Evolutionary conservation across 2,888 invertebrate genomes (phyloP).

Genomic region (Hypsopygia costalis): DNA sequence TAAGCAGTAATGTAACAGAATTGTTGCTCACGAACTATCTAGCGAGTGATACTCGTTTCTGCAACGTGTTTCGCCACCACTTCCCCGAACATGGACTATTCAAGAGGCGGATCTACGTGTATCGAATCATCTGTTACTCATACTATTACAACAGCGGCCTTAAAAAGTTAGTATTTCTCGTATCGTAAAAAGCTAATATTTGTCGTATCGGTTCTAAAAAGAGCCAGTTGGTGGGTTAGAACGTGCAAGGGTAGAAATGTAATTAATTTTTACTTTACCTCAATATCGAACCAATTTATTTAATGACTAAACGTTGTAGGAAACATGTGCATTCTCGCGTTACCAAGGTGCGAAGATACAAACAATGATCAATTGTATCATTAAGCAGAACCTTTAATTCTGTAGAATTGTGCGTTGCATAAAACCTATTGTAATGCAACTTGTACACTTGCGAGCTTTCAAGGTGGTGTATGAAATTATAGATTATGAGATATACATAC

Average conservation of each 20-base stretch:
- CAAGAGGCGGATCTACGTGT: conserved; percentile 47
- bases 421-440: conserved; percentile 35
- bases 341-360: conserved; percentile 36
- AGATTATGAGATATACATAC: conserved; percentile 1
- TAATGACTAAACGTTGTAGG: conserved; percentile 4
- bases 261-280: conserved; percentile 1
- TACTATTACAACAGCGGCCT: conserved; percentile 37
- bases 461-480: conserved; percentile 6
- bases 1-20: too few species aligned
- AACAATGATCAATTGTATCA: conserved; percentile 26
- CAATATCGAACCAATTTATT: conserved; percentile 4
- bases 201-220: too few species aligned
- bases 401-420: conserved; percentile 35
- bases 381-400: conserved; percentile 31
- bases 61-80: conserved; percentile 36
- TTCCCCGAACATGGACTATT: conserved; percentile 48
- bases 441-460: conserved; percentile 6
- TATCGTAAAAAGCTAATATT: too few species aligned
- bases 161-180: too few species aligned
- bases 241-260: not conserved
- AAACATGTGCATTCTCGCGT: conserved; percentile 16
- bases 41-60: conserved; percentile 17
- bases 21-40: too few species aligned
- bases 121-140: conserved; percentile 40
- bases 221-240: too few species aligned